phyloP scores from a whole-genome alignment of 2,113 vertebrate species.

The Phycodurus eques region DNA sequence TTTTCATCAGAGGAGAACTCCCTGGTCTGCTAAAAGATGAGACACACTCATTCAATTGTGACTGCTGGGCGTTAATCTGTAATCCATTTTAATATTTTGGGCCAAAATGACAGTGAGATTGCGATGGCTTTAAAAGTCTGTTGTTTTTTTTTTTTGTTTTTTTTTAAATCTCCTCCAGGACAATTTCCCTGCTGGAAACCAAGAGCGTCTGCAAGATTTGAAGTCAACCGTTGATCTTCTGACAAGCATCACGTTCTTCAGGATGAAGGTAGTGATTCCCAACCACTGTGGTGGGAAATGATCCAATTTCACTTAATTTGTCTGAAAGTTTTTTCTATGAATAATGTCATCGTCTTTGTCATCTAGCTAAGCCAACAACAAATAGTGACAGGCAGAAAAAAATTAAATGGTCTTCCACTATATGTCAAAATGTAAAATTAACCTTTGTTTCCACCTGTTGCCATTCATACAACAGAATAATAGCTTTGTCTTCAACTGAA shows the following conservation, averaged over 20 bases:
- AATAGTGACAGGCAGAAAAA: too few species aligned
- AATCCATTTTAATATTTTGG: conserved; percentile 56
- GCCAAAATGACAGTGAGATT: conserved; percentile 23
- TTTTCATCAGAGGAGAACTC: conserved; percentile 64
- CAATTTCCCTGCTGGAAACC: conserved; percentile 93
- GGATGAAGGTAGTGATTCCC: conserved; percentile 90
- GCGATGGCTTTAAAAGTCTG: conserved; percentile 15
- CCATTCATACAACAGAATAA: too few species aligned
- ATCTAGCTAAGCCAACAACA: too few species aligned
- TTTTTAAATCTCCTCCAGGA: conserved; percentile 79
- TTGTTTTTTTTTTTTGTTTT: conserved; percentile 18
- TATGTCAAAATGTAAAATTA: too few species aligned
- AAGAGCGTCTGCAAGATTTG: conserved; percentile 90
- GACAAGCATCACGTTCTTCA: conserved; percentile 97
- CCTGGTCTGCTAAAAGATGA: conserved; percentile 61
- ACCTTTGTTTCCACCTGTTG: too few species aligned
- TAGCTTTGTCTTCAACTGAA: too few species aligned
- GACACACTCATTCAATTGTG: conserved; percentile 58
- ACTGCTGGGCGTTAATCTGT: conserved; percentile 49
- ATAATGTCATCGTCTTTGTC: too few species aligned
- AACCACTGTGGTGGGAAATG: neutral
- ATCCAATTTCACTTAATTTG: too few species aligned
- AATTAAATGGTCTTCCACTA: too few species aligned
- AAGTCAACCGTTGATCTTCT: conserved; percentile 96
- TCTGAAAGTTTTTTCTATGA: too few species aligned